Evolutionary conservation across 2,797 vertebrate species (phyloP).

Genomic region (Eulemur mongoz): DNA sequence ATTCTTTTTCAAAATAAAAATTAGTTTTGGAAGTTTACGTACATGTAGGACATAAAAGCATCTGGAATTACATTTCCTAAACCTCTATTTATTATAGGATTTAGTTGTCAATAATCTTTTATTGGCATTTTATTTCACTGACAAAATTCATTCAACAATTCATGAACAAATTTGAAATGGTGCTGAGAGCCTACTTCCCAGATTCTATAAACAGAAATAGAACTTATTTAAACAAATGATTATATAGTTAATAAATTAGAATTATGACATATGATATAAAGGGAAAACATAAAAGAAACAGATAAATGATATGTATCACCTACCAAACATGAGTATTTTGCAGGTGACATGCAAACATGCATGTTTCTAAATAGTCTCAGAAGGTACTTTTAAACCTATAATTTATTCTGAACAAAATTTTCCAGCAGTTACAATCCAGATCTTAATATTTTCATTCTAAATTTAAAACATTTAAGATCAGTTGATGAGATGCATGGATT

Average conservation of each 20-base stretch:
- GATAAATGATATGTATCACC: background rate
- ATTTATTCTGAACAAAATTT: constrained; percentile 1
- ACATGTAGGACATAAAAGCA: background rate
- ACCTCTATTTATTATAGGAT: background rate
- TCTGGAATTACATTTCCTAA: background rate
- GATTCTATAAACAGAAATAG: constrained; percentile 16
- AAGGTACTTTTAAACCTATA: background rate
- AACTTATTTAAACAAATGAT: background rate
- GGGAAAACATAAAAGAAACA: background rate
- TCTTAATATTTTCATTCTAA: constrained; percentile 11
- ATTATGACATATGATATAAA: background rate
- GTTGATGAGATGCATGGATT: background rate
- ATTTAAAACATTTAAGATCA: constrained; percentile 37
- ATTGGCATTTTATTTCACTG: background rate
- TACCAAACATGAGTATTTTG: constrained; percentile 8
- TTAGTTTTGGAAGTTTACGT: background rate
- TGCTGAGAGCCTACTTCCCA: background rate
- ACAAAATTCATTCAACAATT: background rate
- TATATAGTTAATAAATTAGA: background rate
- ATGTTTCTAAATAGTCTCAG: constrained; percentile 29
- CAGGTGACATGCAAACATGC: background rate
- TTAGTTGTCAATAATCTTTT: background rate
- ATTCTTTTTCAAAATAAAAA: constrained; percentile 27
- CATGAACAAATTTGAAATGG: constrained; percentile 26
- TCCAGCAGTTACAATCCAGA: background rate